These are phyloP conservation scores for Azorinus chamasolen DNA, from an alignment of 2,888 invertebrate species.

Conservation along the genomic window DNA sequence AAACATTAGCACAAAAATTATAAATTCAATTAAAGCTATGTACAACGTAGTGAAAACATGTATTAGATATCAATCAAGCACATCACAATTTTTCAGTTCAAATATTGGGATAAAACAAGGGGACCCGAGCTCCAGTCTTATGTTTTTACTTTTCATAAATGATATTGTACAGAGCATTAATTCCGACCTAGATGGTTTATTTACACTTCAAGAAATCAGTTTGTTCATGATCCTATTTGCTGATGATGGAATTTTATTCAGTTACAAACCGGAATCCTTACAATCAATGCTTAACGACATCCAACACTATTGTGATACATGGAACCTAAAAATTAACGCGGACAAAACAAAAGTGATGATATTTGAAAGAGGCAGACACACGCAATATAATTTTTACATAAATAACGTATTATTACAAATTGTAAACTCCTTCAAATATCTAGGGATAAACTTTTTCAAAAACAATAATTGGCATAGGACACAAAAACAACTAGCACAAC, in stretches of 20 bases:
- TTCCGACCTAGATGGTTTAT: constrained; percentile 10
- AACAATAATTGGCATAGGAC: constrained; percentile 24
- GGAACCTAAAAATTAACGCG: constrained; percentile 10
- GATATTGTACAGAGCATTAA: constrained; percentile 15
- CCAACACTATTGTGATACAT: constrained; percentile 6
- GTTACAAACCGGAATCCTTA: not conserved
- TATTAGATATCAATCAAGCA: not conserved
- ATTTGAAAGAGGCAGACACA: constrained; percentile 12
- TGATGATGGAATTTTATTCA: constrained; percentile 18
- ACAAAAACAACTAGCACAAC: constrained; percentile 11
- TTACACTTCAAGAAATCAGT: constrained; percentile 11
- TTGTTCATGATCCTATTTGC: constrained; percentile 17
- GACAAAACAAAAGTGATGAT: constrained; percentile 9
- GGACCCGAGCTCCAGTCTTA: constrained; percentile 7
- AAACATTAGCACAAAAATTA: constrained; percentile 8
- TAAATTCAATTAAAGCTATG: constrained; percentile 7
- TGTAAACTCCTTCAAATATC: constrained; percentile 21
- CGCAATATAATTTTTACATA: constrained; percentile 7
- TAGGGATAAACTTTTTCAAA: constrained; percentile 24
- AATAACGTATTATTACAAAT: not conserved
- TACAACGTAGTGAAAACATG: constrained; percentile 8
- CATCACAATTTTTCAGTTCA: not conserved
- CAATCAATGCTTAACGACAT: constrained; percentile 21
- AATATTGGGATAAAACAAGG: constrained; percentile 22
- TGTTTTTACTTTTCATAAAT: constrained; percentile 13